Evolutionary conservation across 2,888 invertebrate genomes (phyloP).

Genomic region (Chrysodeixis includens): DNA sequence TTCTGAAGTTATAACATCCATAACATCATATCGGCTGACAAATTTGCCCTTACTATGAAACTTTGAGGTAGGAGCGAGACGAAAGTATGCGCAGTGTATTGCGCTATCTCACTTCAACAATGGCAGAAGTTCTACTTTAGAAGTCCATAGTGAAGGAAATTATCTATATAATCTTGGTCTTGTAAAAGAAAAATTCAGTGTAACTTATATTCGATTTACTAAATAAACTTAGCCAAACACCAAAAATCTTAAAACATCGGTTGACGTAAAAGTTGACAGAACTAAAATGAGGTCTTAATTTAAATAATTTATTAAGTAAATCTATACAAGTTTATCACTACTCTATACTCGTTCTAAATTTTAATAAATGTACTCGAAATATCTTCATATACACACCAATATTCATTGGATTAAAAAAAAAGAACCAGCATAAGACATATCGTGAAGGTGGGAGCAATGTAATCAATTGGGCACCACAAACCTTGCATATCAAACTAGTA

Average conservation of each 20-base stretch:
- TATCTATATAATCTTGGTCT: neutral
- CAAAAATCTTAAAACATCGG: neutral
- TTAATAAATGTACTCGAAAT: conserved; percentile 10
- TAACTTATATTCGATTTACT: neutral
- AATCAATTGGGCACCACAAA: conserved; percentile 59
- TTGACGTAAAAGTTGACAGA: neutral
- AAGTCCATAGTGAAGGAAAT: too few relatives aligned
- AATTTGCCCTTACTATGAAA: too few relatives aligned
- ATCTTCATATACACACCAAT: conserved; percentile 29
- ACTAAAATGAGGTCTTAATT: neutral
- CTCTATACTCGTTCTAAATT: conserved; percentile 9
- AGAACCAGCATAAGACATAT: conserved; percentile 81
- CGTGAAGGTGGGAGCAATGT: conserved; percentile 64
- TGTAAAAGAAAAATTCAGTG: neutral
- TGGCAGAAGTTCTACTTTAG: too few relatives aligned
- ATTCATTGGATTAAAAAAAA: conserved; percentile 45
- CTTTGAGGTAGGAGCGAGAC: too few relatives aligned
- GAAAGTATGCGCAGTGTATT: too few relatives aligned
- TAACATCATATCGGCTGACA: neutral
- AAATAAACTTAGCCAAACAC: too few relatives aligned
- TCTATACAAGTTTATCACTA: neutral
- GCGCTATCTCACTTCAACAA: too few relatives aligned
- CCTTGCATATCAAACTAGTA: conserved; percentile 81
- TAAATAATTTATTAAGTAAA: neutral
- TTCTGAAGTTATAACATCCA: conserved; percentile 16